Evolutionary conservation across 2,888 invertebrate species (phyloP).

Genomic region (Portevinia maculata): DNA sequence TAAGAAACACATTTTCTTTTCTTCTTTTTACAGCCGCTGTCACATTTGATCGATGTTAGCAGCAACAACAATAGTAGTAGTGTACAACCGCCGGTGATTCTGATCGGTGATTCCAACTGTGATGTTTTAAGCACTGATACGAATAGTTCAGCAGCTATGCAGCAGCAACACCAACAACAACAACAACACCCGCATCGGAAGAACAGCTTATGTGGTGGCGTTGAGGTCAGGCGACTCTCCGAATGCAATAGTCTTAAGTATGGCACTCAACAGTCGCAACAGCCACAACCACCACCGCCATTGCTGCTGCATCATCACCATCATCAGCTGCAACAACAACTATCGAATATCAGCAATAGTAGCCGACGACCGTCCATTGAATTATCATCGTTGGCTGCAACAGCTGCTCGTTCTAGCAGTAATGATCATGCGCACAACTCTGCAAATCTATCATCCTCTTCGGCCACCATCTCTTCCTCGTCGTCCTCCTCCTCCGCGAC

Average conservation of each 20-base stretch:
- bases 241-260: constrained; percentile 81
- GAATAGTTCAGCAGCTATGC: constrained; percentile 75
- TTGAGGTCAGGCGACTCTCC: constrained; percentile 84
- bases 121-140: constrained; percentile 81
- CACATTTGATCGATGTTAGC: constrained; percentile 76
- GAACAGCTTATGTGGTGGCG: constrained; percentile 75
- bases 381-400: constrained; percentile 79
- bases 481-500: constrained; percentile 62
- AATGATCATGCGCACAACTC: constrained; percentile 75
- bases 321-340: constrained; percentile 73
- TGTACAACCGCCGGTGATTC: constrained; percentile 75
- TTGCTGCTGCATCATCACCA: constrained; percentile 75
- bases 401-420: constrained; percentile 74
- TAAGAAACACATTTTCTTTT: not conserved
- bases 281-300: constrained; percentile 75
- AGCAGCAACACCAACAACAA: constrained; percentile 59
- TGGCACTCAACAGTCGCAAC: constrained; percentile 71
- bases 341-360: constrained; percentile 75
- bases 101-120: constrained; percentile 82
- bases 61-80: constrained; percentile 76
- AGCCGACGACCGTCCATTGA: constrained; percentile 84
- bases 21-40: constrained; percentile 75
- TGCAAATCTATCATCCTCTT: constrained; percentile 74
- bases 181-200: constrained; percentile 79
- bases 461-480: constrained; percentile 57